Evolutionary conservation across 2,113 vertebrate genomes (phyloP).

Genomic region (Miniopterus natalensis): DNA sequence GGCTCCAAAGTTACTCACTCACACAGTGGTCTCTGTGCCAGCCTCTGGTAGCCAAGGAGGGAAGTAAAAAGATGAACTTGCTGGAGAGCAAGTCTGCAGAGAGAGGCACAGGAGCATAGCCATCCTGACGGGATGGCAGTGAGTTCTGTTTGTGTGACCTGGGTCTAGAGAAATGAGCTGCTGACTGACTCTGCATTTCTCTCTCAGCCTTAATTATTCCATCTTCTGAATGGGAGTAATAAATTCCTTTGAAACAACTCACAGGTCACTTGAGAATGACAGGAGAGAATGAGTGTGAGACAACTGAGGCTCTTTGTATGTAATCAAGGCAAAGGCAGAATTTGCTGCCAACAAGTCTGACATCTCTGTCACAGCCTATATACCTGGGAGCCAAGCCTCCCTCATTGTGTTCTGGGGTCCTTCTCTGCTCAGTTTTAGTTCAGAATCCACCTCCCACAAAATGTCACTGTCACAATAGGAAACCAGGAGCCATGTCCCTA

Average conservation of each 20-base stretch:
- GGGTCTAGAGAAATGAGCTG: neutral
- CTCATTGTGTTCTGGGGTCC: neutral
- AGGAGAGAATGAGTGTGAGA: neutral
- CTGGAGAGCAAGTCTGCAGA: neutral
- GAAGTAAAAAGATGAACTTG: neutral
- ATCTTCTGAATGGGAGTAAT: neutral
- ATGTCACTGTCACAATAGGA: neutral
- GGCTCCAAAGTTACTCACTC: neutral
- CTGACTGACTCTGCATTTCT: neutral
- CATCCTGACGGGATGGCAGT: neutral
- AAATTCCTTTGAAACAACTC: neutral
- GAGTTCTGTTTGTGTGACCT: neutral
- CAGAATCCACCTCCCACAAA: conserved; percentile 39
- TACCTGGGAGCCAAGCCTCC: neutral
- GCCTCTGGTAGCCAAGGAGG: neutral
- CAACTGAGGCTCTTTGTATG: neutral
- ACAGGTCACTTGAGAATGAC: neutral
- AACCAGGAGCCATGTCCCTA: neutral
- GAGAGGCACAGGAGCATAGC: neutral
- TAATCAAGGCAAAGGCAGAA: neutral
- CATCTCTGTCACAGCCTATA: neutral
- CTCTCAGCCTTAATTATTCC: neutral
- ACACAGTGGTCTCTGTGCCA: neutral
- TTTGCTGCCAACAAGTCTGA: neutral
- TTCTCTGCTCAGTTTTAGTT: neutral